Conservation (phyloP, 2,888 invertebrate genomes). For the Thumatha senex region DNA sequence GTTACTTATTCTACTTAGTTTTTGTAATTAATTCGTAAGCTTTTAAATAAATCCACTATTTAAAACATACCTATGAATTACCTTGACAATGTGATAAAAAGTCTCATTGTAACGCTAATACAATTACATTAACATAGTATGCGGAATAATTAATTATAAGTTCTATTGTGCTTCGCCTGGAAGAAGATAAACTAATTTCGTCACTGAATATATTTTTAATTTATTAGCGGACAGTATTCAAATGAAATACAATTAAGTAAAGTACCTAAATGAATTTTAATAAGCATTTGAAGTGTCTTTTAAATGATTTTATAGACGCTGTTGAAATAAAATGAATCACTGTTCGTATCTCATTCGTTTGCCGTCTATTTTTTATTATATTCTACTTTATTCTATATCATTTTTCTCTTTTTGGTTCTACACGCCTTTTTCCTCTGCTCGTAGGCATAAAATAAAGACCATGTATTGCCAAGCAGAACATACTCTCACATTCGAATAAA, state of each 20-base stretch:
- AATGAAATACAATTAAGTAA: constrained; percentile 20
- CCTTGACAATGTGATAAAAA: background rate
- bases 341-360: background rate
- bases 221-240: constrained; percentile 15
- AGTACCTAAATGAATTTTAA: constrained; percentile 27
- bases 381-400: no score
- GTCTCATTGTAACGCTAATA: background rate
- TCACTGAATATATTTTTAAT: constrained; percentile 20
- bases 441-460: no score
- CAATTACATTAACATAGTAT: background rate
- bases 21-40: no score
- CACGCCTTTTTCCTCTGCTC: no score
- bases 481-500: no score
- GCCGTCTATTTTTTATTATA: no score
- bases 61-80: no score
- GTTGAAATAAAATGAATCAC: background rate
- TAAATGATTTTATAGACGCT: constrained; percentile 3
- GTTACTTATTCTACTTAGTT: no score
- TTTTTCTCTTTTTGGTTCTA: no score
- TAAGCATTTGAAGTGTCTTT: constrained; percentile 16
- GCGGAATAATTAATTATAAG: background rate
- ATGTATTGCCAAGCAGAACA: no score
- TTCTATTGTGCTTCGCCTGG: background rate
- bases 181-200: background rate
- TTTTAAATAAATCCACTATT: no score